phyloP scores from a whole-genome alignment of 2,113 vertebrate species.

The Cephalopholis sonnerati region DNA sequence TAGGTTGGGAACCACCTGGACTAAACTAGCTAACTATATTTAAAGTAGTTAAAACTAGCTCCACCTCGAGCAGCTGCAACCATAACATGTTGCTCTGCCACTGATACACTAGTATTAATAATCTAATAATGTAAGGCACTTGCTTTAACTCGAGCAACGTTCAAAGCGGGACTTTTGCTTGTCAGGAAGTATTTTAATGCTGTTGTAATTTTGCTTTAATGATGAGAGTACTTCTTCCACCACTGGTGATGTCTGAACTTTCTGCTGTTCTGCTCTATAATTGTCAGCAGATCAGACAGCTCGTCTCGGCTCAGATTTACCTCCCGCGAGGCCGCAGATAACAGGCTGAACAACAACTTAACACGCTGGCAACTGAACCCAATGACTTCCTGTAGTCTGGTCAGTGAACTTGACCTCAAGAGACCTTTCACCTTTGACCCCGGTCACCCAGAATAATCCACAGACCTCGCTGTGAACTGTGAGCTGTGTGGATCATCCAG shows the following conservation, averaged over 20 bases:
- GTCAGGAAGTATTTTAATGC: too few relatives aligned
- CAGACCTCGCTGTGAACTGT: neutral
- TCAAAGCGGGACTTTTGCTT: neutral
- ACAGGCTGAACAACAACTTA: conserved; percentile 21
- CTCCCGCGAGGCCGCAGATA: conserved; percentile 23
- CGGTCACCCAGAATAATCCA: neutral
- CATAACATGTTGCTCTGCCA: neutral
- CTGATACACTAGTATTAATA: neutral
- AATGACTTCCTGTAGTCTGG: neutral
- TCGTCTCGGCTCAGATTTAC: conserved; percentile 28
- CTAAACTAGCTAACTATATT: too few relatives aligned
- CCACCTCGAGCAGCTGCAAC: neutral
- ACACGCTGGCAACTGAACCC: conserved; percentile 12
- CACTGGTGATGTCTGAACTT: neutral
- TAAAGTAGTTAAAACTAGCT: neutral
- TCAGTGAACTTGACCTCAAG: neutral
- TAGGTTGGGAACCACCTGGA: too few relatives aligned
- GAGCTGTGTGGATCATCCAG: neutral
- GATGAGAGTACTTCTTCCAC: neutral
- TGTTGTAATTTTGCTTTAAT: neutral
- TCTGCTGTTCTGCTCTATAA: conserved; percentile 9
- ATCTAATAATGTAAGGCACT: neutral
- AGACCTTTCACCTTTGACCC: conserved; percentile 23
- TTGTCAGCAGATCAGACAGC: conserved; percentile 49
- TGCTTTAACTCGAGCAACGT: neutral